Evolutionary conservation across 2,113 vertebrate genomes (phyloP).

Genomic region (Paralichthys olivaceus): DNA sequence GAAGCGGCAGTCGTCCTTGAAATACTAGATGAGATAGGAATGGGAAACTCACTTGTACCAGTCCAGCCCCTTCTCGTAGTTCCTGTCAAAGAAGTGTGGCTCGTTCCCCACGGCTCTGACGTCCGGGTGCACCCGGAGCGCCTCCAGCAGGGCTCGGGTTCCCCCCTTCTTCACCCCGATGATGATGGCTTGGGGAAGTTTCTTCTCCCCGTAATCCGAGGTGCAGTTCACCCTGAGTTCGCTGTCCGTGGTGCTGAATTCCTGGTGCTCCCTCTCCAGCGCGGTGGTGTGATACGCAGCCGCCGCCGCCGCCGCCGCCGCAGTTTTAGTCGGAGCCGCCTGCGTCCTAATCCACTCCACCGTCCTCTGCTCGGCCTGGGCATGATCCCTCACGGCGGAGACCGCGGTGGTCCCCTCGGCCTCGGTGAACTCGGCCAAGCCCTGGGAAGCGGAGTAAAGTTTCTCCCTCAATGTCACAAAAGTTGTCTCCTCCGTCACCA

Average conservation of each 20-base stretch:
- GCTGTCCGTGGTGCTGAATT: constrained; percentile 90
- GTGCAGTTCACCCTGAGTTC: constrained; percentile 86
- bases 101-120: constrained; percentile 96
- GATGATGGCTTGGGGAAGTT: constrained; percentile 96
- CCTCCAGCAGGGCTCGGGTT: constrained; percentile 94
- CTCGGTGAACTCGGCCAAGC: constrained; percentile 61
- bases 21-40: no score
- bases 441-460: constrained; percentile 83
- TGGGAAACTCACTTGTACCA: constrained; percentile 93
- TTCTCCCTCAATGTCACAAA: constrained; percentile 84
- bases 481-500: constrained; percentile 84
- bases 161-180: constrained; percentile 98
- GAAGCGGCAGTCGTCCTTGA: no score
- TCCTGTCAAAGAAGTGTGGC: constrained; percentile 98
- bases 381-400: constrained; percentile 57
- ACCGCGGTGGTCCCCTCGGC: constrained; percentile 51
- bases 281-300: constrained; percentile 71
- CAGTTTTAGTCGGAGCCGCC: constrained; percentile 81
- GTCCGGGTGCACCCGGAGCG: constrained; percentile 94
- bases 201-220: constrained; percentile 94
- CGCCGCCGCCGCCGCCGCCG: constrained; percentile 43
- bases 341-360: constrained; percentile 83
- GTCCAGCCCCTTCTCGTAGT: constrained; percentile 96
- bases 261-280: constrained; percentile 84
- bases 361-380: constrained; percentile 72